phyloP scores from a whole-genome alignment of 2,113 vertebrate genomes.

The Pedetes capensis region DNA sequence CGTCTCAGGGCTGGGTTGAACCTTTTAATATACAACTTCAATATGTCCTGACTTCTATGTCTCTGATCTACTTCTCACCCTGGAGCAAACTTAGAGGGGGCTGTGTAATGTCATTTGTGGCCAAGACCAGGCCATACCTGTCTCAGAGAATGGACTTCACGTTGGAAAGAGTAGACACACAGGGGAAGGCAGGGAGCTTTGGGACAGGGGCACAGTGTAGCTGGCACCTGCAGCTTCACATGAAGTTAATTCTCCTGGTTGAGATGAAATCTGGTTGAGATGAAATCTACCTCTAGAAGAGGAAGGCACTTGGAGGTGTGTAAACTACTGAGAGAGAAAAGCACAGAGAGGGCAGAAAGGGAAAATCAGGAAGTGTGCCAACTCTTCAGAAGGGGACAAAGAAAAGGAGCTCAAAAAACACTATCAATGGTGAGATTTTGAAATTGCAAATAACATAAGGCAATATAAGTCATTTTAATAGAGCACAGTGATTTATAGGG shows the following conservation, averaged over 20 bases:
- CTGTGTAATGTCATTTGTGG: not conserved
- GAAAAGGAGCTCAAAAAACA: not conserved
- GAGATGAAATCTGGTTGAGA: not conserved
- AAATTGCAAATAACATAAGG: not conserved
- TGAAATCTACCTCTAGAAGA: not conserved
- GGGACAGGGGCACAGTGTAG: no score
- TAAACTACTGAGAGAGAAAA: not conserved
- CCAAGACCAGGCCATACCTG: rapidly evolving
- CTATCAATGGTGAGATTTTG: not conserved
- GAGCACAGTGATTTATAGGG: not conserved
- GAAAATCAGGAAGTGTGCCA: not conserved
- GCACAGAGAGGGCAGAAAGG: not conserved
- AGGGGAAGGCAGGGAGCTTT: not conserved
- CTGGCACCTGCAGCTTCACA: no score
- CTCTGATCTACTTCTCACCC: no score
- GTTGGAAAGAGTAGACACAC: not conserved
- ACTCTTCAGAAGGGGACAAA: not conserved
- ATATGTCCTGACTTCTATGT: no score
- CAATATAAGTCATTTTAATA: not conserved
- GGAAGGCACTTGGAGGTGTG: not conserved
- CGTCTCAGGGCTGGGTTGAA: not conserved
- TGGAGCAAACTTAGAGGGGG: not conserved
- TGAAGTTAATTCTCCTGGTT: not conserved
- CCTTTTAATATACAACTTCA: no score
- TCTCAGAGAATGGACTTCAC: not conserved